Evolutionary conservation across 2,888 invertebrate species (phyloP), one percentile per base, ranked within the genome.

Genomic region (Polietes domitor): DNA sequence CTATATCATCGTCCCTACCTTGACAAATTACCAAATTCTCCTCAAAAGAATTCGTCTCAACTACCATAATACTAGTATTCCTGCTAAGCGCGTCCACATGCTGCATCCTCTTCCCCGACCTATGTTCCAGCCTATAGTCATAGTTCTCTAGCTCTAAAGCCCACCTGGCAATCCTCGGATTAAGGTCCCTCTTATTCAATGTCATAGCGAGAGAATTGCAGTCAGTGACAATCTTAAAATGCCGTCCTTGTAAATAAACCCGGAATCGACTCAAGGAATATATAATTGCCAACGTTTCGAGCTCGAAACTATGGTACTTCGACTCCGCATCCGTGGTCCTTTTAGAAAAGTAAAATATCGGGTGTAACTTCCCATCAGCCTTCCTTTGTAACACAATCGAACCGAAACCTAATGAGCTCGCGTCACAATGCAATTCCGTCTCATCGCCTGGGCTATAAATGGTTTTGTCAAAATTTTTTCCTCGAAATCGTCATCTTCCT

Each of bases 261-360:
- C 41, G 24, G 4, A 74, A 77, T 94, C 95, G 82, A 72, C 88
- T 71, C 17, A 89, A 50, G 0, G 89, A 83, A 84, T 88, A 87
- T 47, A 89, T 78, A 15, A 89, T 87, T 2, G 88, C 86, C 28
- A 90, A 68, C 0, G 87, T 87, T 84, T 90, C 89, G 9, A 90
- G 77, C 65, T 90, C 90, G 80, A 86, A 89, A 73, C 88, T 88
- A 65, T 89, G 88, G 72, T 87, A 88, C 73, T 86, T 86, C 0
- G 86, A 61, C 58, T 90, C 89, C 93, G 96, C 43, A 5, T 77
- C 68, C 3, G 81, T 76, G 0, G 72, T 76, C 6, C 80, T 41
- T 26, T 74, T 87, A 15, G 89, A 89, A 86, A 89, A 90, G 77
- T 89, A 90, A 65, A 89, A 89, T 0, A 91, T 78, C 0, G 89